Evolutionary conservation across 2,797 vertebrate genomes (phyloP), one percentile per base, ranked within the genome.

Genomic region (Nannoperca obscura): DNA sequence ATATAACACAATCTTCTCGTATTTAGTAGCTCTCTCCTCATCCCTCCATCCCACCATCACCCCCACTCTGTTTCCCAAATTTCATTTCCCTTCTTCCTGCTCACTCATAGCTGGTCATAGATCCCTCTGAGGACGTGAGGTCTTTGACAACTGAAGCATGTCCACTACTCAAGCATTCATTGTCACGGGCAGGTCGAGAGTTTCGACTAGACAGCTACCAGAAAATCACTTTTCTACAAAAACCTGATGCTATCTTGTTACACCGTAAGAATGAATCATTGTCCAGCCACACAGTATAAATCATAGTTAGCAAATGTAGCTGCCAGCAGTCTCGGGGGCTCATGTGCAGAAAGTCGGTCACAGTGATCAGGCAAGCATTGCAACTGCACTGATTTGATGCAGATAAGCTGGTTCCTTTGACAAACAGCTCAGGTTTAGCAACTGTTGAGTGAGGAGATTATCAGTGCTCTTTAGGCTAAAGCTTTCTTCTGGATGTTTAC

Each of bases 401-500:
- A 79, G 87, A 93, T 93, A 88, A 89, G 81, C 83, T 81, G 77
- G 86, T 92, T 90, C 83, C 80, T 91, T 88, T 74, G 73, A 92
- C 86, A 89, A 90, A 89, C 80, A 92, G 90, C 92, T 93, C 90
- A 88, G 88, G 92, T 92, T 93, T 80, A 88, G 86, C 66, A 84
- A 76, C 77, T 85, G 88, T 66, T 90, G 90, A 93, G 83, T 85
- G 92, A 86, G 62, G 87, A 88, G 87, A 94, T 93, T 94, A 93
- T 92, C 86, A 72, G 79, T 76, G 91, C 87, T 94, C 72, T 89
- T 86, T 81, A 78, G 81, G 81, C 83, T 90, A 91, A 93, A 93
- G 84, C 92, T 93, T 90, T 92, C 78, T 87, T 82, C 85, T 94
- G 92, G 93, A 94, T 84, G 36, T 73, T 87, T 79, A 91, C 91